Evolutionary conservation across 2,888 invertebrate species (phyloP), one percentile per base, ranked within the genome.

Genomic region (Hermodice carunculata): DNA sequence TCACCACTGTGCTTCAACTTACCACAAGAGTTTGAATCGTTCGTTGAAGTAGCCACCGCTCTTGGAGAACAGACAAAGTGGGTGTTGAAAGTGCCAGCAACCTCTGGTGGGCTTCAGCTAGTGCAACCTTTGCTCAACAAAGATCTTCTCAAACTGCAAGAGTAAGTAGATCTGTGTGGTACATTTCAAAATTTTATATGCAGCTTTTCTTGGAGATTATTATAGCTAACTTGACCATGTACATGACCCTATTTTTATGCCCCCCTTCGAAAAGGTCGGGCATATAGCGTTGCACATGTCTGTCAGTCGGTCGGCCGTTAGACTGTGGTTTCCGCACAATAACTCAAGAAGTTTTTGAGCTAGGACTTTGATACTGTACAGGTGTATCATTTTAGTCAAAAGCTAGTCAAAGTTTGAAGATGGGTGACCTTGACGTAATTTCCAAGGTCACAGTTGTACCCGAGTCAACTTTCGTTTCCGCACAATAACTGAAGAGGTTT

Each of bases 1-100:
- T 42, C 75, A 5, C 77, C 76, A 1, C 63, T 72, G 5, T 83
- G 83, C 69, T 83, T 78, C 68, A 66, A 73, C 14, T 72, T 83
- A 44, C 83, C 83, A 1, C 64, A 71, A 19, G 79, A 82, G 61
- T 76, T 72, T 56, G 75, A 78, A 46, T 73, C 77, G 44, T 80
- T 81, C 57, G 66, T 80, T 34, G 56, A 63, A 6, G 22, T 42
- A 17, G 63, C 63, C 5, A 56, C 54, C 31, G 48, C 53, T 6
- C 46, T 40, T 22, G 67, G 67, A 11, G 24, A 22, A 17, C 24
- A 24, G 8, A 34, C 63, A 17, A 53, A 46, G 26, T 67, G 67
- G 67, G 63, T 67, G 24, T 24, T 64, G 11, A 67, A 67, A 37
- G 29, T 48, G 28, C 34, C 11, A 14, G 17, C n/a, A 5, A 22